Percentiles rank a stretch among this genome's conserved stretches.
phyloP scores from a whole-genome alignment of 2,888 invertebrate genomes.

The Melieria omissa region DNA sequence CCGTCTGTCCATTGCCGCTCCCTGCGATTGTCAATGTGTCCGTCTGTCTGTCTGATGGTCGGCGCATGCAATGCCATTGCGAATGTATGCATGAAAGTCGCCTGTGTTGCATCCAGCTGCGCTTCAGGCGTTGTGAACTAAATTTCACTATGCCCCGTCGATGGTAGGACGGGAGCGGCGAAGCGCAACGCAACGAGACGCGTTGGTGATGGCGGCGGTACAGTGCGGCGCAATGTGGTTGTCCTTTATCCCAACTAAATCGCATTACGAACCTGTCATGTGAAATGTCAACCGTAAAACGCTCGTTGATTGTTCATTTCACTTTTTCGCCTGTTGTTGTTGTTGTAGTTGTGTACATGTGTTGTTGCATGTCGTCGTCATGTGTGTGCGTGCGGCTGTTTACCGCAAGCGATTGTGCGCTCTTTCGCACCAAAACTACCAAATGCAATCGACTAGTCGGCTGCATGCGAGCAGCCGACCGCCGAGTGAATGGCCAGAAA shows the following conservation, averaged over 20 bases:
- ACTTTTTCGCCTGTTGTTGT: slow-evolving; percentile 48
- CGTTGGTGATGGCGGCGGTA: slow-evolving; percentile 4
- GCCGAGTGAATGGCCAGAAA: background rate
- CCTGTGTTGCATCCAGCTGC: too few species aligned
- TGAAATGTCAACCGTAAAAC: slow-evolving; percentile 63
- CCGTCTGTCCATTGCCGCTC: slow-evolving; percentile 10
- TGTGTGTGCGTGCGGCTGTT: slow-evolving; percentile 25
- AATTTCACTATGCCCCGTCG: background rate
- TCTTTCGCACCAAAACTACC: slow-evolving; percentile 14
- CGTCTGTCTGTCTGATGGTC: slow-evolving; percentile 3
- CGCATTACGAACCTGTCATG: slow-evolving; percentile 63
- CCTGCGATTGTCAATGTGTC: background rate
- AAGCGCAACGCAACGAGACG: background rate
- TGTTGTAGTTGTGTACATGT: slow-evolving; percentile 10
- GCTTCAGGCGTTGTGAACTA: background rate
- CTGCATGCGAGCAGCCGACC: slow-evolving; percentile 1
- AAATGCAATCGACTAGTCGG: slow-evolving; percentile 4
- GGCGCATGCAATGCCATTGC: slow-evolving; percentile 1
- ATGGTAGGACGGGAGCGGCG: too few species aligned
- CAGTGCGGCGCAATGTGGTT: slow-evolving; percentile 44
- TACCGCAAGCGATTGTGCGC: slow-evolving; percentile 21
- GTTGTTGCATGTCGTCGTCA: slow-evolving; percentile 9
- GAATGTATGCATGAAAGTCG: too few species aligned
- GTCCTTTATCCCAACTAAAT: slow-evolving; percentile 62
- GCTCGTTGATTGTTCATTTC: slow-evolving; percentile 62